Conservation (phyloP, 2,113 vertebrate genomes). For the Atlantisia rogersi region DNA sequence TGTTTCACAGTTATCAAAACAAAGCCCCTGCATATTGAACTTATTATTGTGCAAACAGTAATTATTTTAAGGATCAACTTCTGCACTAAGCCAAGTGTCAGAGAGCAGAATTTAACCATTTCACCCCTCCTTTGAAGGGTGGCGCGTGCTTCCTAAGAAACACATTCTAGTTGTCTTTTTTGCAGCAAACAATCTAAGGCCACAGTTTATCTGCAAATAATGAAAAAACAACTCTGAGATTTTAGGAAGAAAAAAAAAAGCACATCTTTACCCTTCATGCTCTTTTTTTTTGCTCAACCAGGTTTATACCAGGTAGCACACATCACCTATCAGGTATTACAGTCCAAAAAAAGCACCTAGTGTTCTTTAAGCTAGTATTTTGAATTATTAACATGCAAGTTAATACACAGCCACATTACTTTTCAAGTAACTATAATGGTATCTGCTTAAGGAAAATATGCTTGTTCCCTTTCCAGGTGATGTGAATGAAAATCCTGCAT, state of each 20-base stretch:
- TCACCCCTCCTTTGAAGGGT: conserved; percentile 28
- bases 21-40: conserved; percentile 66
- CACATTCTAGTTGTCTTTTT: conserved; percentile 42
- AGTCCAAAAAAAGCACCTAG: conserved; percentile 35
- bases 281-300: not conserved
- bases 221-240: not conserved
- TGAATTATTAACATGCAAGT: conserved; percentile 54
- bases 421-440: conserved; percentile 31
- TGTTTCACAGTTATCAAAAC: conserved; percentile 75
- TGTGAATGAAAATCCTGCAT: not conserved
- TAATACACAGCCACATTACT: not conserved
- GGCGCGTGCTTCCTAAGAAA: conserved; percentile 30
- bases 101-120: conserved; percentile 57
- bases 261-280: conserved; percentile 57
- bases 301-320: conserved; percentile 5
- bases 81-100: conserved; percentile 45
- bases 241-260: not conserved
- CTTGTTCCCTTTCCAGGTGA: conserved; percentile 41
- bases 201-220: conserved; percentile 70
- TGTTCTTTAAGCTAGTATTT: not conserved
- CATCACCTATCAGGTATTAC: conserved; percentile 11
- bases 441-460: not conserved
- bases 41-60: conserved; percentile 74
- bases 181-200: conserved; percentile 77
- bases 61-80: conserved; percentile 64